Conservation (phyloP, 2,888 invertebrate genomes). For the Melangyna quadrimaculata region DNA sequence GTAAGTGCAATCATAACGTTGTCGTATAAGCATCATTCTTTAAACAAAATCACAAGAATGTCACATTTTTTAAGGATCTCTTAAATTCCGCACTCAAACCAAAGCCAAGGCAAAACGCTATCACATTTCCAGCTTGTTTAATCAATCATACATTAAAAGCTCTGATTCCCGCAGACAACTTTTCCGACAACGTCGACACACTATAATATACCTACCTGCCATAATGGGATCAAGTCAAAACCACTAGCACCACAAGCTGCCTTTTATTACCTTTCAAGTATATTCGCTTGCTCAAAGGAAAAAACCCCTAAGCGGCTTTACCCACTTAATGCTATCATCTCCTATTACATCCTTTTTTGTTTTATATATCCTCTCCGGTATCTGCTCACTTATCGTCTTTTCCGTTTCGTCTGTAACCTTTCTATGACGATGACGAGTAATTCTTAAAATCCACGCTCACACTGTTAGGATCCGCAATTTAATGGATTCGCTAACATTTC, state of each 20-base stretch:
- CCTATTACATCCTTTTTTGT: constrained; percentile 67
- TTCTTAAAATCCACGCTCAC: constrained; percentile 59
- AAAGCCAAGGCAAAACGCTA: not conserved
- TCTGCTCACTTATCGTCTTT: constrained; percentile 63
- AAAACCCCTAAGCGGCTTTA: constrained; percentile 68
- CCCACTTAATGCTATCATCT: constrained; percentile 69
- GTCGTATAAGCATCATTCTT: not conserved
- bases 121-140: constrained; percentile 57
- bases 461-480: constrained; percentile 51
- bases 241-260: constrained; percentile 57
- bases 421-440: constrained; percentile 21
- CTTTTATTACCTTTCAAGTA: constrained; percentile 66
- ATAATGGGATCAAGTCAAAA: constrained; percentile 40
- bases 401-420: constrained; percentile 24
- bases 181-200: constrained; percentile 1
- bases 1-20: not conserved
- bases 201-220: constrained; percentile 5
- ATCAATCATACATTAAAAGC: constrained; percentile 62
- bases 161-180: constrained; percentile 9
- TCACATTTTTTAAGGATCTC: constrained; percentile 1
- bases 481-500: constrained; percentile 65
- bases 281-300: constrained; percentile 57
- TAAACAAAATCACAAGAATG: not conserved
- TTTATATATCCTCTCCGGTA: constrained; percentile 63
- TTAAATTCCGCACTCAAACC: constrained; percentile 39